phyloP scores from a whole-genome alignment of 2,888 invertebrate species.

The Bellardia pandia region DNA sequence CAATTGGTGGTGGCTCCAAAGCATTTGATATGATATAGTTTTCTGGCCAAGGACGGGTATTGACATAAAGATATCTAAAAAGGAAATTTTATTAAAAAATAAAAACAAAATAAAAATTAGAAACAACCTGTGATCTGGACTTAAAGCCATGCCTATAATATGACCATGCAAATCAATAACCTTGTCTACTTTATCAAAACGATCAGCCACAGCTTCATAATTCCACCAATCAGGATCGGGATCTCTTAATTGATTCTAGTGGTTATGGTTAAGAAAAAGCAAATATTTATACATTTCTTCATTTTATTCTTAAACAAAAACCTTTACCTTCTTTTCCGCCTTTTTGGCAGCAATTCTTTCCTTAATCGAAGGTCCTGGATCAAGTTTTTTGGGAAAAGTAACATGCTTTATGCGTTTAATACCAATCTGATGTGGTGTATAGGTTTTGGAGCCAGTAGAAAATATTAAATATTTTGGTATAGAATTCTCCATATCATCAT shows the following conservation, averaged over 20 bases:
- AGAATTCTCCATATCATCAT: constrained; percentile 88
- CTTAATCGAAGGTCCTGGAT: constrained; percentile 88
- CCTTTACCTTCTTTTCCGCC: constrained; percentile 82
- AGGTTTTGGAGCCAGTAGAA: constrained; percentile 92
- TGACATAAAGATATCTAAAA: constrained; percentile 90
- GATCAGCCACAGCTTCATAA: constrained; percentile 88
- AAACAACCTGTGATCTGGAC: constrained; percentile 90
- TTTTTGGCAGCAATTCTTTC: constrained; percentile 87
- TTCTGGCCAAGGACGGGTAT: constrained; percentile 92
- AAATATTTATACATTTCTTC: background rate
- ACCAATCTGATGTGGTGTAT: constrained; percentile 93
- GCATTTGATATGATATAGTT: constrained; percentile 90
- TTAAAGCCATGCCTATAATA: constrained; percentile 94
- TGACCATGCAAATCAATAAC: constrained; percentile 93
- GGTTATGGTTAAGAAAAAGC: too few relatives aligned
- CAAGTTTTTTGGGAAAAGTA: constrained; percentile 88
- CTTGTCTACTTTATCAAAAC: constrained; percentile 91
- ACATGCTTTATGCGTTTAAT: constrained; percentile 90
- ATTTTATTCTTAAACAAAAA: too few relatives aligned
- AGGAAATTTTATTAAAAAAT: background rate
- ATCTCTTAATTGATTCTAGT: constrained; percentile 82
- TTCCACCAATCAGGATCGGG: constrained; percentile 88
- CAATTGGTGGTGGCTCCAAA: constrained; percentile 92
- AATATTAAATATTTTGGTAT: constrained; percentile 88
- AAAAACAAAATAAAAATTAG: background rate